A percentile compares a stretch with the other conserved stretches of the same genome.
phyloP scores from a whole-genome alignment of 1,140 invertebrate genomes.

The Panagrolaimus sp. region DNA sequence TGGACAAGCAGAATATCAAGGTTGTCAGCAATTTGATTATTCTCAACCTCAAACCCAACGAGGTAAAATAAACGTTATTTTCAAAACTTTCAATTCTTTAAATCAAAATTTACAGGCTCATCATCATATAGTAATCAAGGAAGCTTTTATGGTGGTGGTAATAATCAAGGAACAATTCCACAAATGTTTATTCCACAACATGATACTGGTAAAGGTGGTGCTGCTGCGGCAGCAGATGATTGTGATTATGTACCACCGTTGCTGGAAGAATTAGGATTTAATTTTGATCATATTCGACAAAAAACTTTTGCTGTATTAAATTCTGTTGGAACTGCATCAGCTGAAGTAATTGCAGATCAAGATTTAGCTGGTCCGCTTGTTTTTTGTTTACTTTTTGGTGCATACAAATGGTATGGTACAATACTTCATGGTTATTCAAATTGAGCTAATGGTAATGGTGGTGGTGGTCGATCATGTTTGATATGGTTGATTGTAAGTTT shows the following conservation, averaged over 20 bases:
- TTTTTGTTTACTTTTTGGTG: slow-evolving; percentile 82
- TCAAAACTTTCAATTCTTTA: background rate
- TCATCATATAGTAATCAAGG: background rate
- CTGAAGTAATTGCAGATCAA: slow-evolving; percentile 70
- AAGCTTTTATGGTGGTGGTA: background rate
- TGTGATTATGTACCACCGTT: slow-evolving; percentile 58
- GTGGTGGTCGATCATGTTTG: too few relatives aligned
- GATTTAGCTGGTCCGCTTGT: slow-evolving; percentile 88
- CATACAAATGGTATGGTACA: slow-evolving; percentile 67
- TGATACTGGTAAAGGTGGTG: too few relatives aligned
- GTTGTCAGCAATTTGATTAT: background rate
- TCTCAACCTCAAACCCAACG: background rate
- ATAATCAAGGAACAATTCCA: background rate
- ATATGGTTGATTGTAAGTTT: too few relatives aligned
- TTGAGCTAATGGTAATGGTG: too few relatives aligned
- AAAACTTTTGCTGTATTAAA: slow-evolving; percentile 83
- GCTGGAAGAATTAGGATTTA: slow-evolving; percentile 77
- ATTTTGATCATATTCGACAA: slow-evolving; percentile 80
- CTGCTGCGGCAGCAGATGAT: slow-evolving; percentile 31
- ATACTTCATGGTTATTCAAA: too few relatives aligned
- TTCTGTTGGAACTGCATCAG: slow-evolving; percentile 73
- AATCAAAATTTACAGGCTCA: background rate
- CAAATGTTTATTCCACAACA: slow-evolving; percentile 11
- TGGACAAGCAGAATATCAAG: background rate
- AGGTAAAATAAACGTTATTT: background rate